Percentiles rank a stretch among this genome's conserved stretches.
These are phyloP conservation scores for Danionella cerebrum DNA, from an alignment of 2,113 vertebrate species.

Conservation along the genomic window DNA sequence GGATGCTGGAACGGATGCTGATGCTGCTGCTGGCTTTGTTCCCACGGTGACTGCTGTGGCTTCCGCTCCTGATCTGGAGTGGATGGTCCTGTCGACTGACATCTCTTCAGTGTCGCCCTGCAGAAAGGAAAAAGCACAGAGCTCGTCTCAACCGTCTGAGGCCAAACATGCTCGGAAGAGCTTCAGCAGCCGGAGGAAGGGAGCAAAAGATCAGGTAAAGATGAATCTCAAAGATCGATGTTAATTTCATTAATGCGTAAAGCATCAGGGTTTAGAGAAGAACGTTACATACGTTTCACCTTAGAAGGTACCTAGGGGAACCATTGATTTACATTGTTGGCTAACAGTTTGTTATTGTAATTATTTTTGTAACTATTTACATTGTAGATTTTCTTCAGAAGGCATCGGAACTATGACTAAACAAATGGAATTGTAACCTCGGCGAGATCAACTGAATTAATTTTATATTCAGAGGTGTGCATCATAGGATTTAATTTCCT, in stretches of 20 bases:
- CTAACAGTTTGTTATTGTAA: no score
- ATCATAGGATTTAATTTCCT: no score
- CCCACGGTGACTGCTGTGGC: slow-evolving; percentile 81
- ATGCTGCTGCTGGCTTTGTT: slow-evolving; percentile 72
- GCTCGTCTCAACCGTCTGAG: slow-evolving; percentile 45
- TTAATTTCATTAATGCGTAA: background rate
- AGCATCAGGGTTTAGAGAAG: background rate
- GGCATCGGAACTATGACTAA: no score
- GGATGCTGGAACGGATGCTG: no score
- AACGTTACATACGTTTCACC: no score
- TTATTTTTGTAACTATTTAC: no score
- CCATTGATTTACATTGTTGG: no score
- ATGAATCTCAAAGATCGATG: background rate
- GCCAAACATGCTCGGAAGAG: background rate
- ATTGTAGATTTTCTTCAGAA: no score
- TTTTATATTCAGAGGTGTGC: no score
- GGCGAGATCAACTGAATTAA: no score
- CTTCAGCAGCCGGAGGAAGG: slow-evolving; percentile 67
- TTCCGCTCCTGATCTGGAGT: slow-evolving; percentile 74
- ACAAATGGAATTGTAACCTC: no score
- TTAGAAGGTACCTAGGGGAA: no score
- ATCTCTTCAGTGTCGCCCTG: slow-evolving; percentile 71
- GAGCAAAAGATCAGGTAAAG: slow-evolving; percentile 79
- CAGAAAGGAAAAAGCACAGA: slow-evolving; percentile 60
- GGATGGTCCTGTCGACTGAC: slow-evolving; percentile 77